Percentiles rank a stretch among this genome's conserved stretches.
These are phyloP conservation scores for Phaethornis superciliosus DNA, from an alignment of 2,113 vertebrate species.

Conservation along the genomic window DNA sequence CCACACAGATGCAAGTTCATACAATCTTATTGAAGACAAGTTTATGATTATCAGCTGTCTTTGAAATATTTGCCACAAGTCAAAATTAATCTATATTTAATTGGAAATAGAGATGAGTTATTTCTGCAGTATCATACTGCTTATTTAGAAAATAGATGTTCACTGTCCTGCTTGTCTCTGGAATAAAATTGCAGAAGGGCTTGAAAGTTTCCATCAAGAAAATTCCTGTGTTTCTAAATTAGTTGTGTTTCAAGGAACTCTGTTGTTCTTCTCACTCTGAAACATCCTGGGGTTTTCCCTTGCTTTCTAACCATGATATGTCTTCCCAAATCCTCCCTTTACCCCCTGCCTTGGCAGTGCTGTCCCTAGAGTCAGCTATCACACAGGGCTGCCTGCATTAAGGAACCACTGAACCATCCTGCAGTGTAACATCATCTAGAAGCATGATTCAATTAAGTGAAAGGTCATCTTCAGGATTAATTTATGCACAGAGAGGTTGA, in stretches of 20 bases:
- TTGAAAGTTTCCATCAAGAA: background rate
- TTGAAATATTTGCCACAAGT: background rate
- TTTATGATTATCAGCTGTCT: background rate
- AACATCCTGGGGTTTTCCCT: background rate
- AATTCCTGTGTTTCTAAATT: background rate
- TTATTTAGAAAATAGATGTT: background rate
- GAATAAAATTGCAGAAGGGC: background rate
- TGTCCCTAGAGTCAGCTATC: background rate
- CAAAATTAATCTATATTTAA: background rate
- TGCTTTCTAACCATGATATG: background rate
- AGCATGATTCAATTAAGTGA: background rate
- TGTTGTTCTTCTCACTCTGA: background rate
- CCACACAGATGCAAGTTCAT: background rate
- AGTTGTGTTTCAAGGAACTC: background rate
- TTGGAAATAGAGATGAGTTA: background rate
- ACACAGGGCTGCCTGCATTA: background rate
- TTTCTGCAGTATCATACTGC: background rate
- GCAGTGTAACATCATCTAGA: background rate
- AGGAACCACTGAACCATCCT: background rate
- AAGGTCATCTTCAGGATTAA: constrained; percentile 21
- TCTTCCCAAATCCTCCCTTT: background rate
- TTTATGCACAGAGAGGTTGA: constrained; percentile 13
- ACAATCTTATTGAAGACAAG: background rate
- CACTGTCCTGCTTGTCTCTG: background rate
- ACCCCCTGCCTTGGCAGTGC: background rate